Conservation (phyloP, 2,113 vertebrate genomes). For the Alouatta palliata region DNA sequence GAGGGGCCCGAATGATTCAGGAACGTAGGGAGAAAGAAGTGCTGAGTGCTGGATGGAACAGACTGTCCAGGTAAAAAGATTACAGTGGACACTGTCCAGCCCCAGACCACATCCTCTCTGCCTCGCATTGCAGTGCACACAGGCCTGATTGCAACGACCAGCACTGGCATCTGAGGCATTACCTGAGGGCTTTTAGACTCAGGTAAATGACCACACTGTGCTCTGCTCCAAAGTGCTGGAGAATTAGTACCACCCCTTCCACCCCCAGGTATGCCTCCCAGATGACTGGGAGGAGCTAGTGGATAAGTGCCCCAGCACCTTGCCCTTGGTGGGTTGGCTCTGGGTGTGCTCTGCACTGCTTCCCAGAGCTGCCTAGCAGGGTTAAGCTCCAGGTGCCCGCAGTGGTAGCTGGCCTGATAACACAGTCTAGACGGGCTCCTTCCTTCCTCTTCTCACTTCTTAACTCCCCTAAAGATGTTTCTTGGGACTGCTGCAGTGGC, state of each 20-base stretch:
- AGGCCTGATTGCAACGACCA: fast-evolving
- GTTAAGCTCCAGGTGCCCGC: background rate
- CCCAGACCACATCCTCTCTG: background rate
- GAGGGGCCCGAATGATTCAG: background rate
- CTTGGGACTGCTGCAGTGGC: too few species aligned
- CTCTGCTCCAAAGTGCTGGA: background rate
- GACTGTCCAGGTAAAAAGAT: background rate
- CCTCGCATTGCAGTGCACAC: fast-evolving
- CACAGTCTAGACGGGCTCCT: fast-evolving
- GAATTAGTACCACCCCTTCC: background rate
- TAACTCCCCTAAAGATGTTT: background rate
- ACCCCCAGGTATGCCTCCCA: background rate
- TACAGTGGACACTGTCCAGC: background rate
- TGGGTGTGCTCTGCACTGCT: too few species aligned
- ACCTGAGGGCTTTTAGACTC: background rate
- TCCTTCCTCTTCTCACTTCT: background rate
- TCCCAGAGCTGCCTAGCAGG: background rate
- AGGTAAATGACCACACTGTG: background rate
- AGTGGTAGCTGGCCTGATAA: background rate
- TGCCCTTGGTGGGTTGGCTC: fast-evolving
- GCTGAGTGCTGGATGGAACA: background rate
- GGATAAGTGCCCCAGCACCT: background rate
- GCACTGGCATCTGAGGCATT: too few species aligned
- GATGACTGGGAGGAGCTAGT: fast-evolving
- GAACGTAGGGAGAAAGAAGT: background rate